Evolutionary conservation across 2,797 vertebrate genomes (phyloP), one percentile per base, ranked within the genome.

Genomic region (Limnodromus scolopaceus): DNA sequence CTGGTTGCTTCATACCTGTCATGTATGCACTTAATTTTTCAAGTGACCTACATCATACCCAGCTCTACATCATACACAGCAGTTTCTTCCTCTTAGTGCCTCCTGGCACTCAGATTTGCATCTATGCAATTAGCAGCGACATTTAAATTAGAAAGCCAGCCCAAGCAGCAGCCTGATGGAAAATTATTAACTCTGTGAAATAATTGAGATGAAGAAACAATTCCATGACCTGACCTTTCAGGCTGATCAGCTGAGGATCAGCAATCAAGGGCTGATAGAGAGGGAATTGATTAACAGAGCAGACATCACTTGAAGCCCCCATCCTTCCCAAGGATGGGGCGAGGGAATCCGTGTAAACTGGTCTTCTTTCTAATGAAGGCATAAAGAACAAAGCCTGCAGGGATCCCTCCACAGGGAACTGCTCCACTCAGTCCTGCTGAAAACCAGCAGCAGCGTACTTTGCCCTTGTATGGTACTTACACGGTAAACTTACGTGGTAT

Each of bases 11-110:
- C 54, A 20, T 10, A 54, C 6, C 46, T 66, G 36, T 14, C 68
- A 63, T 11, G 13, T 2, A 15, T 6, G 12, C 9, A 3, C 51
- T 32, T 72, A 5, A n/a, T 36, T 18, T 77, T 57, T 53, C 11
- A 43, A 75, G 63, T 49, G 34, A 78, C 43, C 30, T n/a, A 4
- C 5, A 8, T 1, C 32, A 23, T 46, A 23, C 22, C 11, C 22
- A 36, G 20, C 27, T 86, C 84, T 45, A 48, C 25, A 6, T n/a
- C 0, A 0, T 1, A 45, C 7, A 14, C 2, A 4, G 0, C 3
- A 22, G 16, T 82, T 65, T 36, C 60, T 83, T 69, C 41, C 64
- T 66, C 55, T 77, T 36, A 6, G 25, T 15, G n/a, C n/a, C n/a
- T n/a, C n/a, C n/a, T n/a, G 6, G 41, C 70, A 57, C 77, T 80